phyloP scores from a whole-genome alignment of 2,888 invertebrate species.

The Laspeyria flexula region DNA sequence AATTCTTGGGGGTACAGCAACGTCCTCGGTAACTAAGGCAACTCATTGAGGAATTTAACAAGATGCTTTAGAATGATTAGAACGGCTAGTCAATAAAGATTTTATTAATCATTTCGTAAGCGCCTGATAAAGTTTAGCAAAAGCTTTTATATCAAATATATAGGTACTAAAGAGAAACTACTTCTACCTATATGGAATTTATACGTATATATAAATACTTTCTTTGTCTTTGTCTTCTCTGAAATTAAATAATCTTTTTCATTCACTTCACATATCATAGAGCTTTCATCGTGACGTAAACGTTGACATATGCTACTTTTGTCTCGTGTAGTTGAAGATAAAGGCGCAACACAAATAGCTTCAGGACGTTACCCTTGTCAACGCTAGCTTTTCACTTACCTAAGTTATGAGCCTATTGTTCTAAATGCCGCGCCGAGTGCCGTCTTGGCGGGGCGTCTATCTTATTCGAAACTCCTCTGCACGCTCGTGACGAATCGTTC shows the following conservation, averaged over 20 bases:
- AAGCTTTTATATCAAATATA: neutral
- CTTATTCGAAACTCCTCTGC: slow-evolving; percentile 34
- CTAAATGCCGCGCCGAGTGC: slow-evolving; percentile 52
- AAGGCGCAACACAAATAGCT: slow-evolving; percentile 63
- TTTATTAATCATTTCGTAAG: slow-evolving; percentile 4
- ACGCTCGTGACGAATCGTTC: slow-evolving; percentile 37
- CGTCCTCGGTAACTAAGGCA: slow-evolving; percentile 24
- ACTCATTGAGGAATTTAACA: slow-evolving; percentile 16
- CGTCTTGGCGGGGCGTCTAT: slow-evolving; percentile 38
- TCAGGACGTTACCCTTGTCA: slow-evolving; percentile 74
- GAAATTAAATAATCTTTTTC: neutral
- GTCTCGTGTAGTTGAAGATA: slow-evolving; percentile 42
- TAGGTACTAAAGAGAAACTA: neutral
- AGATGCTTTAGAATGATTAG: slow-evolving; percentile 13
- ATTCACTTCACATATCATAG: neutral
- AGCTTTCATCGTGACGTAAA: slow-evolving; percentile 22
- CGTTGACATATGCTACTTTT: slow-evolving; percentile 38
- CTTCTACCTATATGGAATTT: too few species aligned
- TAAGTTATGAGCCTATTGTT: slow-evolving; percentile 73
- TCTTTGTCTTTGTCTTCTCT: neutral
- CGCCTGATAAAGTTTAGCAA: neutral
- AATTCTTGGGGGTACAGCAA: slow-evolving; percentile 24
- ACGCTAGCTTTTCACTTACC: slow-evolving; percentile 71
- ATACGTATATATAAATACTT: too few species aligned
- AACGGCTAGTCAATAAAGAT: slow-evolving; percentile 6